A percentile compares a stretch with the other conserved stretches of the same genome.
Conservation (phyloP, 2,797 vertebrate genomes). For the Zenarchopterus dispar region DNA sequence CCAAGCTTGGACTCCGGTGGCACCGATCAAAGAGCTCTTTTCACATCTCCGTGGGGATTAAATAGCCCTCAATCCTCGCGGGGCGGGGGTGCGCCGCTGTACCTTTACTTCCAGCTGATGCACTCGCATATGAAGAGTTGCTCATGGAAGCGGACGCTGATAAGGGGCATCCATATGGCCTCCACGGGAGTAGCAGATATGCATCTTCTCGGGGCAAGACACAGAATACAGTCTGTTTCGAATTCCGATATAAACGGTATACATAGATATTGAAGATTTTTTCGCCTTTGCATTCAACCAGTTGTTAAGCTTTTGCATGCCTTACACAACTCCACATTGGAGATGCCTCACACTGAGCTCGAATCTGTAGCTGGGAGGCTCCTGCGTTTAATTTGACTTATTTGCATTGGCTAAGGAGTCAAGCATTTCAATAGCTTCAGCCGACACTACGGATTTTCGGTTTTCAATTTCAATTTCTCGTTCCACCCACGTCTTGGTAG, state of each 20-base stretch:
- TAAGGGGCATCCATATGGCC: constrained; percentile 51
- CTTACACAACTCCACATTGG: constrained; percentile 9
- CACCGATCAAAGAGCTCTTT: constrained; percentile 67
- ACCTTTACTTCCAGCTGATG: constrained; percentile 54
- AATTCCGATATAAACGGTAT: constrained; percentile 53
- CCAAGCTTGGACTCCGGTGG: constrained; percentile 46
- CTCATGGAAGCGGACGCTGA: constrained; percentile 44
- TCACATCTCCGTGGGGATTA: constrained; percentile 62
- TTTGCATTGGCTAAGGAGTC: constrained; percentile 74
- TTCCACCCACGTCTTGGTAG: constrained; percentile 58
- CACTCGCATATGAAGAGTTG: constrained; percentile 51
- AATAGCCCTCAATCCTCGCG: constrained; percentile 45
- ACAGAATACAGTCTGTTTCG: constrained; percentile 33
- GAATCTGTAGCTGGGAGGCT: constrained; percentile 54
- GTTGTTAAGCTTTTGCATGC: constrained; percentile 13
- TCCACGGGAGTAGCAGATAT: constrained; percentile 52
- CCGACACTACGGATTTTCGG: constrained; percentile 66
- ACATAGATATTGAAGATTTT: constrained; percentile 28
- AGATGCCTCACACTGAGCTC: constrained; percentile 37
- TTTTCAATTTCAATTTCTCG: constrained; percentile 63
- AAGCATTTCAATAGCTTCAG: constrained; percentile 53
- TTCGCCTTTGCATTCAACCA: constrained; percentile 29
- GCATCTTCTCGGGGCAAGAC: constrained; percentile 44
- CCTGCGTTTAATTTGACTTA: constrained; percentile 66
- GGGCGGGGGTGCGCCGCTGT: constrained; percentile 31